phyloP scores from a whole-genome alignment of 2,113 vertebrate genomes.

The Megaptera novaeangliae region DNA sequence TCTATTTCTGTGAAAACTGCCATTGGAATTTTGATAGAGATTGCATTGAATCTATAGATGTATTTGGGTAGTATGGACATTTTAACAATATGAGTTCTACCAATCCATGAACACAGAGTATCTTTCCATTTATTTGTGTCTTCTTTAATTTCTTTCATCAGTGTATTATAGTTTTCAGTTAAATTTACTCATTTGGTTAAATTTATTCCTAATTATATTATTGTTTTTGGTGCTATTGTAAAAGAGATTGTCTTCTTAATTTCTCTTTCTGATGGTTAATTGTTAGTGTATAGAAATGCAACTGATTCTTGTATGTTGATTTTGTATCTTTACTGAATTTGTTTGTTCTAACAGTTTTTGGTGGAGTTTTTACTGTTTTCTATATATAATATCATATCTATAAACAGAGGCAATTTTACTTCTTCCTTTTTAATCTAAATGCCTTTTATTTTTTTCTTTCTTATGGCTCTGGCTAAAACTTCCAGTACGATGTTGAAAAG shows the following conservation, averaged over 20 bases:
- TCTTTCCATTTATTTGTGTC: neutral
- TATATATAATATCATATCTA: neutral
- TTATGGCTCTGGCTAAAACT: neutral
- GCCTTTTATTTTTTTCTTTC: neutral
- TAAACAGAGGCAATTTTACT: neutral
- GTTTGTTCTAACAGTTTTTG: neutral
- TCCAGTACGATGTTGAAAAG: neutral
- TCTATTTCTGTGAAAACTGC: neutral
- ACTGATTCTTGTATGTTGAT: neutral
- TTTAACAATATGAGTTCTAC: neutral
- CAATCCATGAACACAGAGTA: neutral
- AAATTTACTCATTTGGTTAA: neutral
- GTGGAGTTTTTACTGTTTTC: neutral
- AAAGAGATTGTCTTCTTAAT: neutral
- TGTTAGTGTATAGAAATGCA: neutral
- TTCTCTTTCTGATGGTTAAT: neutral
- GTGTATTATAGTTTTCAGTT: neutral
- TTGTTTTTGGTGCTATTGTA: neutral
- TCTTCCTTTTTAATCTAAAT: neutral
- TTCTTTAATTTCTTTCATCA: neutral
- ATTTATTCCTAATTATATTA: neutral
- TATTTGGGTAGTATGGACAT: neutral
- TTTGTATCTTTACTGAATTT: neutral
- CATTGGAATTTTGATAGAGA: neutral
- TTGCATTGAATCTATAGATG: neutral